A percentile compares a stretch with the other conserved stretches of the same genome.
Evolutionary conservation across 1,140 invertebrate genomes (phyloP).

Genomic region (Drosophila murphyi): DNA sequence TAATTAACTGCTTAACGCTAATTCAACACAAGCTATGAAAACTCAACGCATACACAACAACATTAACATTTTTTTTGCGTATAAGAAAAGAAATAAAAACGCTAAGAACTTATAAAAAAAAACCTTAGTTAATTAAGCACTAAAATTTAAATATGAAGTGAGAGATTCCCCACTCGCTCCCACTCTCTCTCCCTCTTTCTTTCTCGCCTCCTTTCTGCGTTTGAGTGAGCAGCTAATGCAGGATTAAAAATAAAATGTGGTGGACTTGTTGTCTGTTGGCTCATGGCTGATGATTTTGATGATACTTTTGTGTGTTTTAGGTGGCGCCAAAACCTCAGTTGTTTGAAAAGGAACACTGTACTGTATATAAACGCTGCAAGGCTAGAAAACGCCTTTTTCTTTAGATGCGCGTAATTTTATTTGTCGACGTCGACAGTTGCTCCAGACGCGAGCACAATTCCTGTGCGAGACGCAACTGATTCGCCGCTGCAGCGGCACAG

Average conservation of each 20-base stretch:
- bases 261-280: constrained; percentile 14
- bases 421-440: constrained; percentile 84
- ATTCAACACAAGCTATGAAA: constrained; percentile 41
- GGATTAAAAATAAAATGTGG: constrained; percentile 45
- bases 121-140: constrained; percentile 44
- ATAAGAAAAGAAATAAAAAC: constrained; percentile 50
- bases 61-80: constrained; percentile 38
- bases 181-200: constrained; percentile 1
- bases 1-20: constrained; percentile 52
- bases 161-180: constrained; percentile 32
- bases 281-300: constrained; percentile 45
- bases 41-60: constrained; percentile 69
- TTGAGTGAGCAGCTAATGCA: constrained; percentile 40
- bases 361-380: constrained; percentile 1
- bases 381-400: constrained; percentile 4
- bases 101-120: constrained; percentile 46
- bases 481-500: constrained; percentile 70
- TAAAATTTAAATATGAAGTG: constrained; percentile 47
- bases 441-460: constrained; percentile 85
- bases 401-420: constrained; percentile 67
- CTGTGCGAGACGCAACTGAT: constrained; percentile 80
- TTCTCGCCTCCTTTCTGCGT: background rate
- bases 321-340: constrained; percentile 40
- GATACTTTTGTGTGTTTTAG: constrained; percentile 44
- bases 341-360: constrained; percentile 63